phyloP scores from a whole-genome alignment of 2,113 vertebrate species.

The Trachemys scripta region DNA sequence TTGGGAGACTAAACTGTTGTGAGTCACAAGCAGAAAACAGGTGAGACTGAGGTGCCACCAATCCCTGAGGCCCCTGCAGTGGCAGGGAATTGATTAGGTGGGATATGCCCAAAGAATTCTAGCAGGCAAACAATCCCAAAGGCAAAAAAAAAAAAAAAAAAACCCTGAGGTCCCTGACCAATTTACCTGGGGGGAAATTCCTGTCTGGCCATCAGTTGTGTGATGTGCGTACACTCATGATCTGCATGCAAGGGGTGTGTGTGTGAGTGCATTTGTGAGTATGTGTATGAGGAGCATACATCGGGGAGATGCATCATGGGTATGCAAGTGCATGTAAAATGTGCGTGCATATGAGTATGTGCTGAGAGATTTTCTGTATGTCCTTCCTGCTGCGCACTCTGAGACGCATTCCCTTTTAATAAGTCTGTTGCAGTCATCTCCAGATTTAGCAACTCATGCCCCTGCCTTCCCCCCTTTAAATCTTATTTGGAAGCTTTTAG shows the following conservation, averaged over 20 bases:
- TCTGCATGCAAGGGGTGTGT: background rate
- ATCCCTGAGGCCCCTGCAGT: background rate
- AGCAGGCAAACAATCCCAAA: background rate
- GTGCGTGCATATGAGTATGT: accelerated
- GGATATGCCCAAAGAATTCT: background rate
- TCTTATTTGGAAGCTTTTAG: constrained; percentile 20
- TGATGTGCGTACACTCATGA: background rate
- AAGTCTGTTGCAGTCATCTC: background rate
- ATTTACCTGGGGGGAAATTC: background rate
- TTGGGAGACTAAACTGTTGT: background rate
- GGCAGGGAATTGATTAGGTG: background rate
- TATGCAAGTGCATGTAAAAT: background rate
- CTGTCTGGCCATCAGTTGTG: background rate
- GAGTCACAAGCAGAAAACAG: background rate
- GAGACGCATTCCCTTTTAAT: background rate
- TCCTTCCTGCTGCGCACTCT: background rate
- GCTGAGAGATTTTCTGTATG: background rate
- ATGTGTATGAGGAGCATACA: background rate
- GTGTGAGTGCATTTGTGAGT: background rate
- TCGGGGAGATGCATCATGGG: background rate
- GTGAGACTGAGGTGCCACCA: background rate
- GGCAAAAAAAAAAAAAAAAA: background rate
- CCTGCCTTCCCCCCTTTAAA: constrained; percentile 4
- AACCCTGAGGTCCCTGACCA: background rate
- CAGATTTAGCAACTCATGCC: background rate